phyloP scores from a whole-genome alignment of 2,888 invertebrate species.

The Dasysyrphus tricinctus region DNA sequence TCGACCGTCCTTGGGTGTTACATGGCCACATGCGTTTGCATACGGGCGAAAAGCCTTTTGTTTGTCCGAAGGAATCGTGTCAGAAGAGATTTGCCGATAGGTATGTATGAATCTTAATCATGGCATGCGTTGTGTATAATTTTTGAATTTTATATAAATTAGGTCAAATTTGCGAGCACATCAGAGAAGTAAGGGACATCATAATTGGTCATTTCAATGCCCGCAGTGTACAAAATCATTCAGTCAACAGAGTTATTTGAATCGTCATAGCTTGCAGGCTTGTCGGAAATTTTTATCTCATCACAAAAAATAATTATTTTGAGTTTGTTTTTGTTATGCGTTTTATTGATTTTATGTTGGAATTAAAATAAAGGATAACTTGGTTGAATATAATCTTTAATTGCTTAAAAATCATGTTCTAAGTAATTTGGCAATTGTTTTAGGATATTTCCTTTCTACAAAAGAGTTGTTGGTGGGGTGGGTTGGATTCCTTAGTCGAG shows the following conservation, averaged over 20 bases:
- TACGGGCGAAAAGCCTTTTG: constrained; percentile 89
- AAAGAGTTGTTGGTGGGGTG: no score
- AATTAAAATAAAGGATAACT: no score
- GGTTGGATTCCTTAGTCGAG: no score
- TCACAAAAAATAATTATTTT: constrained; percentile 65
- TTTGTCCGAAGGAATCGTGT: constrained; percentile 86
- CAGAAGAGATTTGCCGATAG: constrained; percentile 88
- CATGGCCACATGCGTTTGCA: constrained; percentile 88
- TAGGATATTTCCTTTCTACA: no score
- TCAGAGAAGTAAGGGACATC: constrained; percentile 89
- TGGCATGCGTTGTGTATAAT: neutral
- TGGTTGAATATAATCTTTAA: no score
- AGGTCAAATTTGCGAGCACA: constrained; percentile 90
- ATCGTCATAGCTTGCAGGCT: constrained; percentile 87
- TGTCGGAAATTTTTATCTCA: constrained; percentile 85
- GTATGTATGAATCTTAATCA: constrained; percentile 79
- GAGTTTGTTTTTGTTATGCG: neutral
- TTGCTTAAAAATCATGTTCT: no score
- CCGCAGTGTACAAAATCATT: constrained; percentile 88
- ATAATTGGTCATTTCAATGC: constrained; percentile 88
- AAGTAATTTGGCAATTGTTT: no score
- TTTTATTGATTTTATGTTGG: neutral
- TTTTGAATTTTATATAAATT: neutral
- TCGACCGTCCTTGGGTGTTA: constrained; percentile 89
- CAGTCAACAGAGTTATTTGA: constrained; percentile 87